Conservation (phyloP, 1,140 invertebrate genomes). For the Wasmannia auropunctata region DNA sequence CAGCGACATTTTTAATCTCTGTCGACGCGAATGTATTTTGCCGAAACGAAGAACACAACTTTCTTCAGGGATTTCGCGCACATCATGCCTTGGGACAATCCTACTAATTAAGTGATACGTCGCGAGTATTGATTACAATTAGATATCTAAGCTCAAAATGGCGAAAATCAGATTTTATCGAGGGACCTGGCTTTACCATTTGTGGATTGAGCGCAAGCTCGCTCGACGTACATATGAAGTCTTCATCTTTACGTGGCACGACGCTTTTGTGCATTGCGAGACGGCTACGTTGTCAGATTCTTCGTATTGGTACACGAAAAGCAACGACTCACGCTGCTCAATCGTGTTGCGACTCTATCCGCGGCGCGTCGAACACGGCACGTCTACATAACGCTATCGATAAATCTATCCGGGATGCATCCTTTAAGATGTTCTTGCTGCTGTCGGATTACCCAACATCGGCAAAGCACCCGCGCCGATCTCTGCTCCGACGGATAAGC, state of each 20-base stretch:
- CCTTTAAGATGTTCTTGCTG: constrained; percentile 54
- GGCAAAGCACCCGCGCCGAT: constrained; percentile 52
- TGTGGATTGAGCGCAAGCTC: not conserved
- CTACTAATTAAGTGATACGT: not conserved
- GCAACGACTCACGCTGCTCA: constrained; percentile 46
- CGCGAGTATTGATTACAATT: not conserved
- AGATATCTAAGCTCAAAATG: not conserved
- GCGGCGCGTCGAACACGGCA: constrained; percentile 37
- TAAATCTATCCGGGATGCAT: constrained; percentile 57
- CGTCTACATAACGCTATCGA: constrained; percentile 53
- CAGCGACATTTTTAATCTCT: not conserved
- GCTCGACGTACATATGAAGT: not conserved
- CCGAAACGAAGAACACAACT: not conserved
- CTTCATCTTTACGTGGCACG: constrained; percentile 31
- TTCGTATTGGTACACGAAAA: constrained; percentile 49
- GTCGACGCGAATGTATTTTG: not conserved
- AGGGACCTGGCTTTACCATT: constrained; percentile 1
- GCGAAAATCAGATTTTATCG: not conserved
- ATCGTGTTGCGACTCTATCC: constrained; percentile 55
- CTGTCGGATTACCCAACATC: constrained; percentile 55
- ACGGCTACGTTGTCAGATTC: constrained; percentile 16
- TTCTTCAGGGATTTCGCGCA: not conserved
- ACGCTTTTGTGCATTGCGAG: constrained; percentile 24
- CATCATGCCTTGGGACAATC: not conserved
- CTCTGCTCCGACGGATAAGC: constrained; percentile 35